phyloP scores from a whole-genome alignment of 2,113 vertebrate species.

The Hippocampus guttulatus region DNA sequence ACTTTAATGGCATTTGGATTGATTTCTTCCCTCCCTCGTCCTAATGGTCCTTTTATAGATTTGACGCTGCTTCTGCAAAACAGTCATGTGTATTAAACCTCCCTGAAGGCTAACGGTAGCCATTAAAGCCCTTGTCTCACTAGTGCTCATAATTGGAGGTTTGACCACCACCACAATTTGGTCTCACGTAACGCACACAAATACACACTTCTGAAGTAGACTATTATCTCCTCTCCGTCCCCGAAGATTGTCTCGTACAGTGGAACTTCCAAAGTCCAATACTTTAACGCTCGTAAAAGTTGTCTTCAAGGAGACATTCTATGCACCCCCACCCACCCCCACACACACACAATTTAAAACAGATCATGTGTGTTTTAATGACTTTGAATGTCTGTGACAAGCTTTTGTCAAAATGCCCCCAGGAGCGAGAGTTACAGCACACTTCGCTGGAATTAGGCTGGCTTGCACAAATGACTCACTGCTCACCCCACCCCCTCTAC shows the following conservation, averaged over 20 bases:
- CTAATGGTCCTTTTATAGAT: slow-evolving; percentile 99
- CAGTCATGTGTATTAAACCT: slow-evolving; percentile 99
- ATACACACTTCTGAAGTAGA: slow-evolving; percentile 30
- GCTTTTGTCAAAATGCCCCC: no score
- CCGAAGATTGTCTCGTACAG: background rate
- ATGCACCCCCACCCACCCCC: background rate
- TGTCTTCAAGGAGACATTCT: background rate
- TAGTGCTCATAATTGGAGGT: slow-evolving; percentile 99
- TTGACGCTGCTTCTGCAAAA: slow-evolving; percentile 99
- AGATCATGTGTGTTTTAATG: no score
- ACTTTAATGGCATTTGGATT: slow-evolving; percentile 99
- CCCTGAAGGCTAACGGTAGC: slow-evolving; percentile 97
- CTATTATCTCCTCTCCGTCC: background rate
- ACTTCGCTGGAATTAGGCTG: background rate
- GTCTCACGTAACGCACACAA: slow-evolving; percentile 62
- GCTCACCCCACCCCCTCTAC: background rate
- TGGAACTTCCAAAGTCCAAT: background rate
- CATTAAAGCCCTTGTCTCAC: slow-evolving; percentile 99
- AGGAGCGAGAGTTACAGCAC: background rate
- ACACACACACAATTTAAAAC: no score
- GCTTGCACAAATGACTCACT: background rate
- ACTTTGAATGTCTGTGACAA: no score
- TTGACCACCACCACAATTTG: slow-evolving; percentile 95
- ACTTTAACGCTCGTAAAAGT: background rate
- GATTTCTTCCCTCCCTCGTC: slow-evolving; percentile 97